Evolutionary conservation across 2,113 vertebrate species (phyloP).

Genomic region (Cololabis saira): DNA sequence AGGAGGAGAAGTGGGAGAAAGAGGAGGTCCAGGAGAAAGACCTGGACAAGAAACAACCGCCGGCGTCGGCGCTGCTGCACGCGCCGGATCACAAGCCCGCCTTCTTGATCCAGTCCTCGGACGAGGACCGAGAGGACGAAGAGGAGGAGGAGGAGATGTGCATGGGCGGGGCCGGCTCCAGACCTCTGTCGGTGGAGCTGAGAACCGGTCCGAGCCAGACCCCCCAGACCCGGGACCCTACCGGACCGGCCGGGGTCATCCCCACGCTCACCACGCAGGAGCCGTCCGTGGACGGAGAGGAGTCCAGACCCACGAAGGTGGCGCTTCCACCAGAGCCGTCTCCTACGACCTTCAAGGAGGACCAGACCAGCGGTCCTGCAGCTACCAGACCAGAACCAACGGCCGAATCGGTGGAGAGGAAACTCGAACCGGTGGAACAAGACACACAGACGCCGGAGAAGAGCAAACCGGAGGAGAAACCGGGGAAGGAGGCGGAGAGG

Average conservation of each 20-base stretch:
- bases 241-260: slow-evolving; percentile 47
- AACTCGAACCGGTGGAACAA: slow-evolving; percentile 43
- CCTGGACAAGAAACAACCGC: slow-evolving; percentile 60
- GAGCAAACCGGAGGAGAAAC: slow-evolving; percentile 57
- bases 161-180: slow-evolving; percentile 71
- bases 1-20: slow-evolving; percentile 74
- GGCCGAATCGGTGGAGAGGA: slow-evolving; percentile 44
- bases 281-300: slow-evolving; percentile 63
- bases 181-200: slow-evolving; percentile 70
- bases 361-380: slow-evolving; percentile 1
- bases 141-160: slow-evolving; percentile 75
- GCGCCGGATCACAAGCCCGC: slow-evolving; percentile 54
- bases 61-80: slow-evolving; percentile 4
- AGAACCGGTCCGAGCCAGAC: slow-evolving; percentile 39
- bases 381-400: slow-evolving; percentile 24
- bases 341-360: slow-evolving; percentile 36
- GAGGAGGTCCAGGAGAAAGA: slow-evolving; percentile 74
- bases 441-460: slow-evolving; percentile 44
- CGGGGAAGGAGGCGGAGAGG: slow-evolving; percentile 74
- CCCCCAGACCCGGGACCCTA: slow-evolving; percentile 35
- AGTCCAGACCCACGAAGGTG: no score
- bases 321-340: slow-evolving; percentile 44
- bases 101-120: slow-evolving; percentile 76
- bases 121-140: slow-evolving; percentile 78
- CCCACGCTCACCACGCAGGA: slow-evolving; percentile 70